Evolutionary conservation across 2,113 vertebrate genomes (phyloP).

Genomic region (Corvus hawaiiensis): DNA sequence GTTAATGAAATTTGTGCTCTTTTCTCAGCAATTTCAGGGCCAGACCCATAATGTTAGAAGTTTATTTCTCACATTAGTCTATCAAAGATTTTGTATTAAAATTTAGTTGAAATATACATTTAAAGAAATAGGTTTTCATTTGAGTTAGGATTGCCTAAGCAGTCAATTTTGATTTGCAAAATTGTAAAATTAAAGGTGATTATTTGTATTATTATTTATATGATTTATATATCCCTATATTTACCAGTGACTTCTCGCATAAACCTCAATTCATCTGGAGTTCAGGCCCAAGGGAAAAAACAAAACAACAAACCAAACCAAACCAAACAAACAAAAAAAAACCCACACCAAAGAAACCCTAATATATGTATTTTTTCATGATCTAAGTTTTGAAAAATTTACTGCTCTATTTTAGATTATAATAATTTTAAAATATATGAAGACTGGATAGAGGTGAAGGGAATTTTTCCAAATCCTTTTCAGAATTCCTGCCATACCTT

Average conservation of each 20-base stretch:
- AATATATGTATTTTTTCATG: background rate
- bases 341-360: accelerated
- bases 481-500: background rate
- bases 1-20: background rate
- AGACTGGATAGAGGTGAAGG: background rate
- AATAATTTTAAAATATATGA: accelerated
- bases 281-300: background rate
- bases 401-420: background rate
- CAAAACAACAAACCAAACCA: background rate
- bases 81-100: background rate
- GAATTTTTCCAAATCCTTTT: background rate
- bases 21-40: background rate
- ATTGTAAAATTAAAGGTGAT: background rate
- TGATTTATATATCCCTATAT: background rate
- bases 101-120: background rate
- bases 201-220: background rate
- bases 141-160: background rate
- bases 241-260: background rate
- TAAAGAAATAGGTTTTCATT: background rate
- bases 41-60: background rate
- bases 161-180: background rate
- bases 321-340: background rate
- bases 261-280: background rate
- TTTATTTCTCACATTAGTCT: background rate
- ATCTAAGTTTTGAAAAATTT: background rate